phyloP scores from a whole-genome alignment of 2,113 vertebrate genomes.

The Neolamprologus brichardi region DNA sequence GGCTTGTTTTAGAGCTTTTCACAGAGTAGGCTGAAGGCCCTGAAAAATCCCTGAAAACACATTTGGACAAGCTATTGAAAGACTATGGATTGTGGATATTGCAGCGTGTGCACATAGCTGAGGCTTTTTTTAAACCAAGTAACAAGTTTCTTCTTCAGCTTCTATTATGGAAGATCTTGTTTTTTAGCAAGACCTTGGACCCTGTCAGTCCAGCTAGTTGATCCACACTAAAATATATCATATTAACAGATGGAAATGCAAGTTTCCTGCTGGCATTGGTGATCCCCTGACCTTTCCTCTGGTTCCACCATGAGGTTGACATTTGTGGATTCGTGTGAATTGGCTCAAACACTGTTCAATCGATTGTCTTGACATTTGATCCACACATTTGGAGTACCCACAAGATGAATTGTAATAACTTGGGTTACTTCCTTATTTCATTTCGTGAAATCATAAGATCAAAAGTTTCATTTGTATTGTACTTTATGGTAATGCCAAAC shows the following conservation, averaged over 20 bases:
- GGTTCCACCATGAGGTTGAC: neutral
- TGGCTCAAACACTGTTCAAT: neutral
- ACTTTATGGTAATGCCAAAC: neutral
- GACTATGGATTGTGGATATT: neutral
- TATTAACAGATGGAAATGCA: neutral
- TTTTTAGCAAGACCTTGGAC: neutral
- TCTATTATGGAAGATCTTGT: neutral
- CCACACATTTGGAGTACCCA: neutral
- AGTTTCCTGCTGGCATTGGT: neutral
- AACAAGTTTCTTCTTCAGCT: neutral
- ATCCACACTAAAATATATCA: neutral
- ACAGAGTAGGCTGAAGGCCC: neutral
- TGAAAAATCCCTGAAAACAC: constrained; percentile 22
- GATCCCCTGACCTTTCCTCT: neutral
- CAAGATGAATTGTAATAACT: neutral
- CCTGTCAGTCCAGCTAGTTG: neutral
- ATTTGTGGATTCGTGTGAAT: neutral
- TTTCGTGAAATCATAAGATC: neutral
- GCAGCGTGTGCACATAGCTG: neutral
- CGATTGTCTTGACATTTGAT: neutral
- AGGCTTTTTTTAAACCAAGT: neutral
- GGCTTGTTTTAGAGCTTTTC: constrained; percentile 27
- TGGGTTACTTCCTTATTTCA: neutral
- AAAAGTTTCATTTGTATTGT: neutral
- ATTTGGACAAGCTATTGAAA: neutral